Percentiles rank a stretch among this genome's conserved stretches.
Evolutionary conservation across 2,113 vertebrate genomes (phyloP).

Genomic region (Centropus bengalensis): DNA sequence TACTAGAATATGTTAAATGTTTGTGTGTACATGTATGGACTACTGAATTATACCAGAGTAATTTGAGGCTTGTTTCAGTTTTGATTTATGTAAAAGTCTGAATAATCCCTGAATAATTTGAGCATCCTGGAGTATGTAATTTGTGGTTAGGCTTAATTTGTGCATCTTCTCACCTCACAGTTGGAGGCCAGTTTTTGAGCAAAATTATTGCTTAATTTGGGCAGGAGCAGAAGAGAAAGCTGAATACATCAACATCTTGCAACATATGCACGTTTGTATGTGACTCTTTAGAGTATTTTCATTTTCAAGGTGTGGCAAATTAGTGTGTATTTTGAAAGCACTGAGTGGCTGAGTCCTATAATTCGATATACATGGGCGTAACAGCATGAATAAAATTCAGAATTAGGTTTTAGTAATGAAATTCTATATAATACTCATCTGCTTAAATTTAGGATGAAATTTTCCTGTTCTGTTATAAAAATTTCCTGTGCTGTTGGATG

Average conservation of each 20-base stretch:
- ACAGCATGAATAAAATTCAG: neutral
- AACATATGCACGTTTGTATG: neutral
- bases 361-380: neutral
- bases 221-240: neutral
- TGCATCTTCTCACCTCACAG: conserved; percentile 40
- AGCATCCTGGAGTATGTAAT: conserved; percentile 9
- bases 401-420: neutral
- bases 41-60: no score
- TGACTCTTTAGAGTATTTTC: conserved; percentile 29
- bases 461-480: neutral
- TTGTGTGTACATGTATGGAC: neutral
- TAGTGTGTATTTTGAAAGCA: neutral
- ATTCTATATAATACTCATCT: neutral
- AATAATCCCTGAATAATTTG: conserved; percentile 25
- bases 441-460: neutral
- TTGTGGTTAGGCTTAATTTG: conserved; percentile 39
- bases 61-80: neutral
- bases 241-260: neutral
- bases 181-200: conserved; percentile 20
- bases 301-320: conserved; percentile 7
- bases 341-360: neutral
- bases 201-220: conserved; percentile 22
- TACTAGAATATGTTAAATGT: neutral
- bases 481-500: neutral
- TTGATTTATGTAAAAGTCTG: conserved; percentile 26